Conservation (phyloP, 2,797 vertebrate genomes). For the Sebastolobus alascanus region DNA sequence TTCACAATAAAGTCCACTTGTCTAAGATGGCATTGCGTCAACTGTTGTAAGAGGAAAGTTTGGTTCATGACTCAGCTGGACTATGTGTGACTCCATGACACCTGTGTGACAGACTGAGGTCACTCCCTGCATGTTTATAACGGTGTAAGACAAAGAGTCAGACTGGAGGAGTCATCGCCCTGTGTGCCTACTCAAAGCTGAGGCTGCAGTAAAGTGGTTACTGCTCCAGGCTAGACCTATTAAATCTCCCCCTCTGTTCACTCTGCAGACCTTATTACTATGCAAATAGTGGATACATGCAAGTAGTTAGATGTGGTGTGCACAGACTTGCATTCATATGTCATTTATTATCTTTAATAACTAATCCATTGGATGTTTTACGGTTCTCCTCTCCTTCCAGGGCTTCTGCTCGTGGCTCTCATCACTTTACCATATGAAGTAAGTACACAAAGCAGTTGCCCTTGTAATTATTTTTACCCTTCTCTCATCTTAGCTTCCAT, state of each 20-base stretch:
- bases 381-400: slow-evolving; percentile 82
- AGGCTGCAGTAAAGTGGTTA: slow-evolving; percentile 75
- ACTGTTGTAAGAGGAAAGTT: slow-evolving; percentile 53
- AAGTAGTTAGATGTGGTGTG: slow-evolving; percentile 63
- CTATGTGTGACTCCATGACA: slow-evolving; percentile 68
- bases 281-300: slow-evolving; percentile 67
- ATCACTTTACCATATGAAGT: slow-evolving; percentile 98
- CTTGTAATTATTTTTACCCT: slow-evolving; percentile 48
- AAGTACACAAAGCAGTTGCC: slow-evolving; percentile 81
- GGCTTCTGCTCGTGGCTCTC: slow-evolving; percentile 97
- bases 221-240: slow-evolving; percentile 78
- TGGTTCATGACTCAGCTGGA: slow-evolving; percentile 63
- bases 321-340: slow-evolving; percentile 47
- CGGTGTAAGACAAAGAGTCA: slow-evolving; percentile 67
- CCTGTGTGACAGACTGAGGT: slow-evolving; percentile 75
- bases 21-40: slow-evolving; percentile 33
- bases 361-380: slow-evolving; percentile 53
- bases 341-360: slow-evolving; percentile 68
- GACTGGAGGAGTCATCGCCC: slow-evolving; percentile 67
- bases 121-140: slow-evolving; percentile 65
- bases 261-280: slow-evolving; percentile 65
- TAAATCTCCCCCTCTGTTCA: slow-evolving; percentile 68
- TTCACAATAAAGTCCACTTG: slow-evolving; percentile 18
- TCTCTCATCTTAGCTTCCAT: slow-evolving; percentile 49
- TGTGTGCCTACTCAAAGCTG: slow-evolving; percentile 65